phyloP scores from a whole-genome alignment of 2,113 vertebrate species.

The Todiramphus chloris region DNA sequence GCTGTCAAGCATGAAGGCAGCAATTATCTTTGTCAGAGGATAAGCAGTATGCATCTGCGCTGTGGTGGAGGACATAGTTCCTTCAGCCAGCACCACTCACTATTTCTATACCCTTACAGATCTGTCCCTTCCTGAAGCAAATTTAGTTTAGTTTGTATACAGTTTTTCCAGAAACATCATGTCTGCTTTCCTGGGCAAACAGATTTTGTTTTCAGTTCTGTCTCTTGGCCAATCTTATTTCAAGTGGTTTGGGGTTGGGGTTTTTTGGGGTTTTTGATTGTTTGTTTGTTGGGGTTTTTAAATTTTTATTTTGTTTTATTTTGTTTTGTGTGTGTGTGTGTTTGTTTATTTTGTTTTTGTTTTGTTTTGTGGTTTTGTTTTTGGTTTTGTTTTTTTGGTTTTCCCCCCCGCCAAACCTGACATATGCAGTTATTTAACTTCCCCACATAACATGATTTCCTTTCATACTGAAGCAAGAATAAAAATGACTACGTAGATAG shows the following conservation, averaged over 20 bases:
- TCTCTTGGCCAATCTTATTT: background rate
- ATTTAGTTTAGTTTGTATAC: background rate
- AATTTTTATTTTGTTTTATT: too few species aligned
- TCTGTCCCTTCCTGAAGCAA: background rate
- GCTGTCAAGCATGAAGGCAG: background rate
- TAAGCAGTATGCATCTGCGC: background rate
- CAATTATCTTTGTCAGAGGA: background rate
- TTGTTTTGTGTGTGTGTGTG: too few species aligned
- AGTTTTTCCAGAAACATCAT: background rate
- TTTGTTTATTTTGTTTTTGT: background rate
- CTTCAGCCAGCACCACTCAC: background rate
- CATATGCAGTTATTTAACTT: background rate
- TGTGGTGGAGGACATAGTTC: background rate
- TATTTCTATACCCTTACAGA: background rate
- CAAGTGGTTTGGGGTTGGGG: background rate
- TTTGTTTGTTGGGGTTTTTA: too few species aligned
- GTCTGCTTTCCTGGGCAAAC: background rate
- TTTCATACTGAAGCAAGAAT: background rate
- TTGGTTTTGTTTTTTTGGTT: too few species aligned
- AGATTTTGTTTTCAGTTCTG: slow-evolving; percentile 2
- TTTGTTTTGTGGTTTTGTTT: background rate
- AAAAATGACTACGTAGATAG: background rate
- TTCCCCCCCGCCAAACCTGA: background rate
- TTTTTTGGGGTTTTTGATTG: too few species aligned
- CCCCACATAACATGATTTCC: background rate